phyloP scores from a whole-genome alignment of 2,888 invertebrate species.

The Ptychoptera albimana region DNA sequence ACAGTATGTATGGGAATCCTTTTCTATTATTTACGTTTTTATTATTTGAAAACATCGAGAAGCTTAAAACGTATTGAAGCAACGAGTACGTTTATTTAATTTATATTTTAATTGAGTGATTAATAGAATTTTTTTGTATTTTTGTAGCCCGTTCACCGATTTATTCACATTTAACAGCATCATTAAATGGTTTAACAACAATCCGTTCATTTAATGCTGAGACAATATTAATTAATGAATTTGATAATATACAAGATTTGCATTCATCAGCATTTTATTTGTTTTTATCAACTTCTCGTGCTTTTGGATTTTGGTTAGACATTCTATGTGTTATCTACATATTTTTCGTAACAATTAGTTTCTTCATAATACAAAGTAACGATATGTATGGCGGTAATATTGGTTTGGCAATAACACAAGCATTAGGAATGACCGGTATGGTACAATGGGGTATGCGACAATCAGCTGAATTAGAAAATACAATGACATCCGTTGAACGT shows the following conservation, averaged over 20 bases:
- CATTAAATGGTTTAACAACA: slow-evolving; percentile 78
- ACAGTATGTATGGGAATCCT: slow-evolving; percentile 51
- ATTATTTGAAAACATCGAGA: slow-evolving; percentile 66
- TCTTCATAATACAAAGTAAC: slow-evolving; percentile 44
- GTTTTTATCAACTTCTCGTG: slow-evolving; percentile 76
- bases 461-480: slow-evolving; percentile 75
- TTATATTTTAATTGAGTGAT: background rate
- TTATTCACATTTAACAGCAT: slow-evolving; percentile 83
- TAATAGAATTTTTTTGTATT: too few relatives aligned
- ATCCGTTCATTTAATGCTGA: slow-evolving; percentile 81
- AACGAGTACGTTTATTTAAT: slow-evolving; percentile 32
- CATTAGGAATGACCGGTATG: slow-evolving; percentile 58
- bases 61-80: slow-evolving; percentile 69
- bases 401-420: slow-evolving; percentile 64
- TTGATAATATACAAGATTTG: slow-evolving; percentile 66
- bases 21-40: slow-evolving; percentile 57
- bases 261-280: slow-evolving; percentile 88
- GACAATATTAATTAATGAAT: slow-evolving; percentile 57
- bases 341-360: slow-evolving; percentile 68
- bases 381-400: slow-evolving; percentile 55
- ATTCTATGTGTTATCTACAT: slow-evolving; percentile 77
- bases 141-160: slow-evolving; percentile 78
- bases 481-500: slow-evolving; percentile 80
- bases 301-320: slow-evolving; percentile 89
- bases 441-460: slow-evolving; percentile 77